Conservation (phyloP, 2,797 vertebrate species). For the Microcaecilia unicolor region DNA sequence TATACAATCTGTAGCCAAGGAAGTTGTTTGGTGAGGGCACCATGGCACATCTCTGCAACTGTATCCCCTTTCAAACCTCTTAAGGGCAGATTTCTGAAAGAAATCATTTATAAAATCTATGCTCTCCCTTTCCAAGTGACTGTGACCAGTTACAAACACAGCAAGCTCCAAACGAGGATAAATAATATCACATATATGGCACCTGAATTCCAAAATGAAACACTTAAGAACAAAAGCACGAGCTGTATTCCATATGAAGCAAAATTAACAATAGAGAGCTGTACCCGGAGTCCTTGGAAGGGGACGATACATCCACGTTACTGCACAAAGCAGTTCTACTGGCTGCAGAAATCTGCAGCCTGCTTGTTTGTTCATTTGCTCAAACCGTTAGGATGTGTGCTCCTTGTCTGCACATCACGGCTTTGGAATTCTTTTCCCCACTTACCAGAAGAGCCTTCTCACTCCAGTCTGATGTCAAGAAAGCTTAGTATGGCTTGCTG, state of each 20-base stretch:
- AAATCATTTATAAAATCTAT: too few relatives aligned
- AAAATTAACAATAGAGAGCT: constrained; percentile 61
- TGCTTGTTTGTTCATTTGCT: constrained; percentile 8
- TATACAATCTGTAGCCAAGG: too few relatives aligned
- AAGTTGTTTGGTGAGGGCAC: too few relatives aligned
- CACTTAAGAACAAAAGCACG: constrained; percentile 77
- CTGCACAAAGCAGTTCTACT: constrained; percentile 38
- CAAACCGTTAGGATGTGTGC: not conserved
- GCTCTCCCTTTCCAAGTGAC: constrained; percentile 39
- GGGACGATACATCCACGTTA: constrained; percentile 44
- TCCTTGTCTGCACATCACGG: constrained; percentile 28
- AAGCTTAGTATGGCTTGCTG: constrained; percentile 97
- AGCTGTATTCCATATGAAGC: constrained; percentile 65
- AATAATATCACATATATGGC: constrained; percentile 68
- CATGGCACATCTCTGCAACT: too few relatives aligned
- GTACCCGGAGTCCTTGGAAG: constrained; percentile 63
- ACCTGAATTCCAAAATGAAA: constrained; percentile 77
- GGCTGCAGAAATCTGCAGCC: constrained; percentile 65
- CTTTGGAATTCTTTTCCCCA: constrained; percentile 71
- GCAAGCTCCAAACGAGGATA: constrained; percentile 75
- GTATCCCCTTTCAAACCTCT: too few relatives aligned
- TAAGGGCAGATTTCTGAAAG: too few relatives aligned
- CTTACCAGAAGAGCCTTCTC: constrained; percentile 94
- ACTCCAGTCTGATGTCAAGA: constrained; percentile 77
- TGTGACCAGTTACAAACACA: constrained; percentile 77